phyloP scores from a whole-genome alignment of 2,888 invertebrate genomes.

The Dolomedes plantarius region DNA sequence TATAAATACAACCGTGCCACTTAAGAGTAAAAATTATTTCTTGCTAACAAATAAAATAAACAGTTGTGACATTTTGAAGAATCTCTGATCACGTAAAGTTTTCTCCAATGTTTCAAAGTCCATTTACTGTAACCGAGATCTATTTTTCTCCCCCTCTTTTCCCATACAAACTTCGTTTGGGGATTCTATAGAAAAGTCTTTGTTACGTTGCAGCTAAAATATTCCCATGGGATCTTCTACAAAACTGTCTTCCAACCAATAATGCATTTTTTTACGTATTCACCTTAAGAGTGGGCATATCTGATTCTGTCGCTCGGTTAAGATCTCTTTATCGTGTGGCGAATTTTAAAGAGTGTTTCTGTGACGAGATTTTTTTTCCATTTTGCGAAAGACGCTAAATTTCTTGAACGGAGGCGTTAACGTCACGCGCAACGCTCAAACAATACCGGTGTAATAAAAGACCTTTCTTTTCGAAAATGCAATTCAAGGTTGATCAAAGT shows the following conservation, averaged over 20 bases:
- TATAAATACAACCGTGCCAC: no score
- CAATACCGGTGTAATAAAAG: neutral
- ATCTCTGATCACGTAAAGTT: neutral
- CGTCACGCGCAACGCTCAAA: neutral
- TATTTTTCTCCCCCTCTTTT: neutral
- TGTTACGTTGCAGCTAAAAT: slow-evolving; percentile 13
- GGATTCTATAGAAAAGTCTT: neutral
- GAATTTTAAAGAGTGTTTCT: neutral
- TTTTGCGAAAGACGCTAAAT: neutral
- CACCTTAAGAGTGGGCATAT: neutral
- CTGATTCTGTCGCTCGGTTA: neutral
- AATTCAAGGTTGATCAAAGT: no score
- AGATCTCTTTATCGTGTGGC: neutral
- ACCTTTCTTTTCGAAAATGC: no score
- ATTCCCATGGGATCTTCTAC: neutral
- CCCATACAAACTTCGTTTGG: neutral
- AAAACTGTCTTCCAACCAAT: slow-evolving; percentile 23
- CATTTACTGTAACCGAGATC: neutral
- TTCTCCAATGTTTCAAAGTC: slow-evolving; percentile 1
- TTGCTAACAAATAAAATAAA: no score
- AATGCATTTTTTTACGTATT: neutral
- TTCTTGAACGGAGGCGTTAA: neutral
- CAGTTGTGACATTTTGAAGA: no score
- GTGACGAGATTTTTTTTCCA: neutral
- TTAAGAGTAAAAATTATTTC: no score